Conservation (phyloP, 2,888 invertebrate genomes). For the Zootermopsis nevadensis region DNA sequence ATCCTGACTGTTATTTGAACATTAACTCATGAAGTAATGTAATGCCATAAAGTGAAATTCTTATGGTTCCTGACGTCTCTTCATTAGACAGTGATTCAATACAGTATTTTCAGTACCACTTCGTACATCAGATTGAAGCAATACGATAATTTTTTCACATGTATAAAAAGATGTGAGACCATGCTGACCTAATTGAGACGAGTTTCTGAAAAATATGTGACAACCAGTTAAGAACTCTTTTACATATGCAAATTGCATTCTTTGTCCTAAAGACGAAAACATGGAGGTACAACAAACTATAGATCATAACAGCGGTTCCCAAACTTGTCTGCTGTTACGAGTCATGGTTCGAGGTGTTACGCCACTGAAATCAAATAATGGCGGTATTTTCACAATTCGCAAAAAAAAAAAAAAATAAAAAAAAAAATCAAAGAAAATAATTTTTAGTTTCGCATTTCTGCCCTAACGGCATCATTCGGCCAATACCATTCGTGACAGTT, state of each 20-base stretch:
- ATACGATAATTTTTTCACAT: background rate
- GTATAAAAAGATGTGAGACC: background rate
- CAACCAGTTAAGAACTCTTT: background rate
- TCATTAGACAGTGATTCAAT: background rate
- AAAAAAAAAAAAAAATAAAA: too few species aligned
- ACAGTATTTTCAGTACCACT: background rate
- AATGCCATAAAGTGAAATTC: background rate
- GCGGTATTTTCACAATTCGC: too few species aligned
- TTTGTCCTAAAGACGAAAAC: background rate
- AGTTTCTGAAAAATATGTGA: background rate
- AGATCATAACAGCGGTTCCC: too few species aligned
- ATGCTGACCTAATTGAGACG: background rate
- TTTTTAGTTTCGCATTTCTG: too few species aligned
- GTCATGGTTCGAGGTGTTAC: too few species aligned
- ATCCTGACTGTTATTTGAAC: too few species aligned
- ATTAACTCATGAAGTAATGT: too few species aligned
- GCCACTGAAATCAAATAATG: too few species aligned
- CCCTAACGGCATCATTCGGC: too few species aligned
- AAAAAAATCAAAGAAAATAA: too few species aligned
- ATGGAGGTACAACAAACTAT: background rate
- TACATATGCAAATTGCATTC: background rate
- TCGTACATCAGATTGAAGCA: background rate
- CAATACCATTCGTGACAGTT: too few species aligned
- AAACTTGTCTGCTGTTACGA: too few species aligned
- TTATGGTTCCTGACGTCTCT: background rate